Conservation (phyloP, 2,888 invertebrate genomes). For the Thecophora atra region DNA sequence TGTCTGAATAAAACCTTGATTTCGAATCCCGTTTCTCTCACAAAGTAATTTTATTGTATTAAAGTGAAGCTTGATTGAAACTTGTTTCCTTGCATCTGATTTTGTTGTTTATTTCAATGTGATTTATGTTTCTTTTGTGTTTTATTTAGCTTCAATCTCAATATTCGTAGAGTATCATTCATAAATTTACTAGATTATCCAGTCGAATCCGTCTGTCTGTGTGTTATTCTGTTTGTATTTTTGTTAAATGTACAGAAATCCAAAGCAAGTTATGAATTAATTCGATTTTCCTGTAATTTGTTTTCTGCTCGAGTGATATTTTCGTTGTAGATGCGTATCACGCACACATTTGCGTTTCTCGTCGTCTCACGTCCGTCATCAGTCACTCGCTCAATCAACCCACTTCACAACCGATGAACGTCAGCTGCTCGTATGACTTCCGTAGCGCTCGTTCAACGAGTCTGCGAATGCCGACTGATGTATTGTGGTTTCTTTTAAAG, state of each 20-base stretch:
- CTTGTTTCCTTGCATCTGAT: too few species aligned
- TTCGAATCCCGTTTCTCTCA: too few species aligned
- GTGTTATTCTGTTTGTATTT: too few species aligned
- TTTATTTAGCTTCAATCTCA: too few species aligned
- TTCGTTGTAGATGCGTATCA: neutral
- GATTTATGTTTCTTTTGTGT: too few species aligned
- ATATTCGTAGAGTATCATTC: neutral
- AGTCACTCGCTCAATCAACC: slow-evolving; percentile 1
- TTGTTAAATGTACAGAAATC: too few species aligned
- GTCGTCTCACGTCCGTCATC: slow-evolving; percentile 9
- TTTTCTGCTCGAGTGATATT: neutral
- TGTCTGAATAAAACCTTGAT: too few species aligned
- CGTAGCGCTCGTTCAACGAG: slow-evolving; percentile 7
- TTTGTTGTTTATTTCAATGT: too few species aligned
- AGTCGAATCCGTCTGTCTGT: neutral
- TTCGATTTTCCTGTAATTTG: slow-evolving; percentile 3
- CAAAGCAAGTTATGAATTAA: neutral
- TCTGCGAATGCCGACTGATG: neutral
- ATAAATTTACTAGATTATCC: neutral
- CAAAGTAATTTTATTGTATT: too few species aligned
- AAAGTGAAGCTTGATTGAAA: too few species aligned
- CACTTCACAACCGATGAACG: neutral
- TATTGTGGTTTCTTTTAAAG: too few species aligned
- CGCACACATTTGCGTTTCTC: neutral
- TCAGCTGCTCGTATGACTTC: slow-evolving; percentile 18